Evolutionary conservation across 1,140 invertebrate genomes (phyloP), one percentile per base, ranked within the genome.

Genomic region (Branchinecta lynchi): DNA sequence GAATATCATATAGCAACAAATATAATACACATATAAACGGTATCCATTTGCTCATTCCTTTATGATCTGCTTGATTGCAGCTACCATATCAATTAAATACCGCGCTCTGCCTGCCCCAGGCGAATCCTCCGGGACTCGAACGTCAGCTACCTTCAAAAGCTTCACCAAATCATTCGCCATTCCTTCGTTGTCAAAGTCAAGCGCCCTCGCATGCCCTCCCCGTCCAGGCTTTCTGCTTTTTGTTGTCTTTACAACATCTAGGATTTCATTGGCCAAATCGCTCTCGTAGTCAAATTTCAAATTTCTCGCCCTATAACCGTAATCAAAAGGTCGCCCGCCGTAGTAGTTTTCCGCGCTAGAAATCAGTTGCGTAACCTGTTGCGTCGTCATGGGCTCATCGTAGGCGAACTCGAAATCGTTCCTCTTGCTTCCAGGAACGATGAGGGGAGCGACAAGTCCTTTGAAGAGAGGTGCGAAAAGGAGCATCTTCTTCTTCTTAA

Each of bases 291-390:
- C 17, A 2, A 60, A 15, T 20, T 60, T 60, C 51, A 60, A 60
- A 15, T 60, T 60, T 60, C 51, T 12, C 17, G 51, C 51, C 17
- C 51, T 60, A 60, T 60, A 60, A 20, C 51, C 51, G 51, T 60
- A 60, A 15, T 60, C 51, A 60, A 60, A 60, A 60, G 51, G 51
- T 20, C 17, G 12, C 12, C 51, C 51, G 12, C 51, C 51, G 17
- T 60, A 60, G 51, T 60, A 60, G 17, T 60, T 60, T 60, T 60
- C 51, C 12, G 51, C 51, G 51, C 17, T 60, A 15, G 51, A 60
- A 20, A 60, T 60, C 51, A 60, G 17, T 3, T 60, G 51, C 12
- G 51, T 20, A 15, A 60, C 51, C 17, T 60, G 51, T 60, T 60
- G 51, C 6, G 51, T 15, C 51, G 51, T 60, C 12, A 60, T 20